Percentiles rank a stretch among this genome's conserved stretches.
These are phyloP conservation scores for Nasua narica DNA, from an alignment of 2,797 vertebrate genomes.

Conservation along the genomic window DNA sequence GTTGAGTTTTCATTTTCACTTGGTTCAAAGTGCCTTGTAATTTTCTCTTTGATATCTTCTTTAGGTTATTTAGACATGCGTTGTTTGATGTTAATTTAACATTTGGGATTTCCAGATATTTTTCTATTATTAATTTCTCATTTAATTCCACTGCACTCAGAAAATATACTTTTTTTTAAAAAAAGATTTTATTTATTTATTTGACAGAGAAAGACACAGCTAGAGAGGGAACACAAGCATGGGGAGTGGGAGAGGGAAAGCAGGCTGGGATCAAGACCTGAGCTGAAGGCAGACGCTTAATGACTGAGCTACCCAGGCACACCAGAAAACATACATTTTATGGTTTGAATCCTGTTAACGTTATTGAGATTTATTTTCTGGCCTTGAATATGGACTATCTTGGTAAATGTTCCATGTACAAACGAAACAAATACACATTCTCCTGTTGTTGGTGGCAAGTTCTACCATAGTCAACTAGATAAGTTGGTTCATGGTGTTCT, in stretches of 20 bases:
- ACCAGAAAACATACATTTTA: not conserved
- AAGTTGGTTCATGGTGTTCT: not conserved
- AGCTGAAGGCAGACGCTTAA: too few species aligned
- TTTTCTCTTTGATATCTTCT: not conserved
- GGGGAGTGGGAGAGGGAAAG: too few species aligned
- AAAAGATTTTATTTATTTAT: too few species aligned
- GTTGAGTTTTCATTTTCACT: conserved; percentile 11
- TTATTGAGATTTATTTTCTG: not conserved
- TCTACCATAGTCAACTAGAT: not conserved
- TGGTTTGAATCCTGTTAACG: not conserved
- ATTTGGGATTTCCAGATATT: not conserved
- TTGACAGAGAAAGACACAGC: too few species aligned
- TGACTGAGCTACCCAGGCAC: too few species aligned
- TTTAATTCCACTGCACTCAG: not conserved
- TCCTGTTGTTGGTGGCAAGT: not conserved
- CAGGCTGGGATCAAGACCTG: too few species aligned
- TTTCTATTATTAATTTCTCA: conserved; percentile 5
- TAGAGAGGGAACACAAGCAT: too few species aligned
- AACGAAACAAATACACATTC: not conserved
- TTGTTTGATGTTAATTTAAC: conserved; percentile 25
- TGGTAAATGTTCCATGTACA: not conserved
- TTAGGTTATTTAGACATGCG: not conserved
- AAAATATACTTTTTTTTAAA: not conserved
- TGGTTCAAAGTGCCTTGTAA: not conserved
- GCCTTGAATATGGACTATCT: not conserved